Percentiles rank a stretch among this genome's conserved stretches.
Conservation (phyloP, 2,113 vertebrate genomes). For the Chloropsis hardwickii region DNA sequence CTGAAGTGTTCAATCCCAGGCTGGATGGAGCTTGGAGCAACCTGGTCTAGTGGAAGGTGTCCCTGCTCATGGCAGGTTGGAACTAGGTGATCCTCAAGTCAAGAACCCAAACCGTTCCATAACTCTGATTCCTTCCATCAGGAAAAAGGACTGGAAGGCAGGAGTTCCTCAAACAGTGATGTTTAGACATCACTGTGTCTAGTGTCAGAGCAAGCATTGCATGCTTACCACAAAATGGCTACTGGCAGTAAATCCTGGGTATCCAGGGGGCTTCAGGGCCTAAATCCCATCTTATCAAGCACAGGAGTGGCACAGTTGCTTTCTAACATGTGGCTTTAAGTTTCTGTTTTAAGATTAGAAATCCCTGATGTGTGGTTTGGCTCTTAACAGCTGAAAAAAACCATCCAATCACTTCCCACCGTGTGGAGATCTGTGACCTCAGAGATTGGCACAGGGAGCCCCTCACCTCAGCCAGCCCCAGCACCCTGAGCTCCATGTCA, state of each 20-base stretch:
- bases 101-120: not conserved
- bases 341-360: not conserved
- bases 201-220: accelerated
- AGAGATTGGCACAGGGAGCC: not conserved
- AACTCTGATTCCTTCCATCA: not conserved
- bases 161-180: not conserved
- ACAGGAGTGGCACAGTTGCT: not conserved
- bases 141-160: not conserved
- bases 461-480: not conserved
- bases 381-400: not conserved
- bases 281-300: not conserved
- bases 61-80: not conserved
- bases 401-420: not conserved
- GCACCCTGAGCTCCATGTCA: not conserved
- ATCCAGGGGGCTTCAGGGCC: not conserved
- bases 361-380: not conserved
- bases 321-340: not conserved
- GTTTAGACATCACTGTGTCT: not conserved
- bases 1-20: not conserved
- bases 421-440: not conserved
- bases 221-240: not conserved
- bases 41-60: not conserved
- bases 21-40: not conserved
- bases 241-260: not conserved
- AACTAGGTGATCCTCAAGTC: not conserved